Conservation (phyloP, 1,140 invertebrate species). For the Ephestia elutella region DNA sequence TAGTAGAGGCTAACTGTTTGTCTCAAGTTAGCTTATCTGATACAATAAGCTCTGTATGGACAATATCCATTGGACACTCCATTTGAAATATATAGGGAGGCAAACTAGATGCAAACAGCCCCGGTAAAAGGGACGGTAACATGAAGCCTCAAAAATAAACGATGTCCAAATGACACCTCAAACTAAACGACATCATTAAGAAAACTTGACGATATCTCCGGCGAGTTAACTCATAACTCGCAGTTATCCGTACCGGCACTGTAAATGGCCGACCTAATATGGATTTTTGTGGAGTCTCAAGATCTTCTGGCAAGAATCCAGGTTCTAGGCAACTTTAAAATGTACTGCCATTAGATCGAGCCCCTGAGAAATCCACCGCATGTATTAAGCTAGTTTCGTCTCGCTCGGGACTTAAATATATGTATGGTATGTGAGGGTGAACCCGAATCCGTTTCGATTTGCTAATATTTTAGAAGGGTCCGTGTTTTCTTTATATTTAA, state of each 20-base stretch:
- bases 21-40: too few species aligned
- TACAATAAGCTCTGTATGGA: too few species aligned
- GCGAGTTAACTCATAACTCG: not conserved
- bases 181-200: too few species aligned
- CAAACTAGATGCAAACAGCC: too few species aligned
- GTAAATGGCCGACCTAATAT: conserved; percentile 5
- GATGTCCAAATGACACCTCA: too few species aligned
- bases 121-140: too few species aligned
- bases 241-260: not conserved
- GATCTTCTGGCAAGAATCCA: conserved; percentile 9
- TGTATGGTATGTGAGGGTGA: not conserved
- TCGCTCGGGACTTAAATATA: conserved; percentile 28
- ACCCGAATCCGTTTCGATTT: conserved; percentile 15
- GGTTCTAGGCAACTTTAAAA: conserved; percentile 31
- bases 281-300: conserved; percentile 5
- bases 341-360: conserved; percentile 36
- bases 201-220: not conserved
- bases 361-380: conserved; percentile 18
- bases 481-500: too few species aligned
- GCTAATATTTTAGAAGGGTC: conserved; percentile 28
- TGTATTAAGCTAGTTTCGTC: conserved; percentile 21
- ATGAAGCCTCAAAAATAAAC: too few species aligned
- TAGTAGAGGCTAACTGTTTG: too few species aligned
- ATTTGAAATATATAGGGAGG: too few species aligned
- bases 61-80: too few species aligned